A percentile compares a stretch with the other conserved stretches of the same genome.
Conservation (phyloP, 2,113 vertebrate species). For the Genyomyrus donnyi region DNA sequence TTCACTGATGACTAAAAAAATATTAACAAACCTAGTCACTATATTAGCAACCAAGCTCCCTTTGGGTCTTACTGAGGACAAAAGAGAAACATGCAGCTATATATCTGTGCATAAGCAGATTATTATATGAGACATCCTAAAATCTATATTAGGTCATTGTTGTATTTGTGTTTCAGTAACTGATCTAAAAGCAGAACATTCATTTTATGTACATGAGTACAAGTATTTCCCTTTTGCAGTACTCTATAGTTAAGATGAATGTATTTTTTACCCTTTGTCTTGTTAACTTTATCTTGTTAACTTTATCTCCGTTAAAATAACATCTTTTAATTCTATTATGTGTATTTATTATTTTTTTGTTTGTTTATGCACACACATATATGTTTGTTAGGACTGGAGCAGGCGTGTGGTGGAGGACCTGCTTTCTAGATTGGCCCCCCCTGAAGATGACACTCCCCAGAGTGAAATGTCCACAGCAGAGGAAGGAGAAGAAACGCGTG, state of each 20-base stretch:
- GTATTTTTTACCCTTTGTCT: background rate
- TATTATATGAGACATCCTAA: background rate
- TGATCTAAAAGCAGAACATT: background rate
- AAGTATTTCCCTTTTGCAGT: background rate
- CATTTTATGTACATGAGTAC: background rate
- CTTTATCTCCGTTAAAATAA: background rate
- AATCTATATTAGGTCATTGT: background rate
- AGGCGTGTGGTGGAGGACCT: conserved; percentile 56
- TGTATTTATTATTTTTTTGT: background rate
- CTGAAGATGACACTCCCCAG: conserved; percentile 42
- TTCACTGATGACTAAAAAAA: background rate
- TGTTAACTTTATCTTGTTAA: background rate
- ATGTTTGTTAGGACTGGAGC: conserved; percentile 51
- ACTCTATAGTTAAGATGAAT: background rate
- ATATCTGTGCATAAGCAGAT: background rate
- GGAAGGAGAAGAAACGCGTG: conserved; percentile 29
- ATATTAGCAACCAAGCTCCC: background rate
- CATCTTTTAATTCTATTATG: background rate
- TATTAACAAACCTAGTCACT: background rate
- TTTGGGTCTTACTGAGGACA: background rate
- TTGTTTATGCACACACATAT: background rate
- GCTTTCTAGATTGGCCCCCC: conserved; percentile 53
- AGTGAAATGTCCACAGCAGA: conserved; percentile 68
- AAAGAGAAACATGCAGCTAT: background rate
- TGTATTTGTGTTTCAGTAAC: background rate